Evolutionary conservation across 2,797 vertebrate genomes (phyloP), one percentile per base, ranked within the genome.

Genomic region (Hozukius guyotensis): DNA sequence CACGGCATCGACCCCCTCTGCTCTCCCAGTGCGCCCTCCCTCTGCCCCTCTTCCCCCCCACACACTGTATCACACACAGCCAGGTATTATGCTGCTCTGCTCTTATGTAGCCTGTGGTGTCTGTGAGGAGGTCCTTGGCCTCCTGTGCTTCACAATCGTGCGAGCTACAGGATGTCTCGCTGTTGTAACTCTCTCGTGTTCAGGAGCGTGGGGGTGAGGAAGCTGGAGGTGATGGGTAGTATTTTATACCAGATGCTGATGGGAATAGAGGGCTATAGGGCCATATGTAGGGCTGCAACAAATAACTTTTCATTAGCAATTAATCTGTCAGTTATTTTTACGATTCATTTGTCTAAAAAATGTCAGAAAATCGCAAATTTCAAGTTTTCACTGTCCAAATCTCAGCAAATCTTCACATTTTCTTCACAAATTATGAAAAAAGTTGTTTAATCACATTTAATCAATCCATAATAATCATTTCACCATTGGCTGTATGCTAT

Each of bases 71-170:
- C 71, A 63, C 63, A 82, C 29, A 71, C 82, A 85, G 77, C n/a
- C 78, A 27, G 38, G 59, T 72, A 76, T 83, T 84, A 85, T 86
- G 77, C 46, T 73, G 75, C 70, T 67, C 24, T 34, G 67, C 29
- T 80, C 55, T 82, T 72, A 62, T 64, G 82, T 77, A 79, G 68
- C 72, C 83, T 84, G 31, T 32, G 66, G 62, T 72, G 76, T 78
- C 57, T 77, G 34, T 59, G 49, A 75, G 70, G 75, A 81, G 68
- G 55, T 63, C 42, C 57, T 74, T 16, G 20, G 55, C 65, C 53
- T 77, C 61, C 61, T 77, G 70, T 69, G 78, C 36, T 62, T 78
- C 56, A 62, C 8, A 24, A 42, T 52, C 52, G 25, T 70, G 34
- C 12, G 81, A 81, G 72, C 66, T 61, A 4, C 71, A 76, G 18